These are phyloP conservation scores for Peromyscus maniculatus DNA, from an alignment of 2,113 vertebrate species.

Conservation along the genomic window DNA sequence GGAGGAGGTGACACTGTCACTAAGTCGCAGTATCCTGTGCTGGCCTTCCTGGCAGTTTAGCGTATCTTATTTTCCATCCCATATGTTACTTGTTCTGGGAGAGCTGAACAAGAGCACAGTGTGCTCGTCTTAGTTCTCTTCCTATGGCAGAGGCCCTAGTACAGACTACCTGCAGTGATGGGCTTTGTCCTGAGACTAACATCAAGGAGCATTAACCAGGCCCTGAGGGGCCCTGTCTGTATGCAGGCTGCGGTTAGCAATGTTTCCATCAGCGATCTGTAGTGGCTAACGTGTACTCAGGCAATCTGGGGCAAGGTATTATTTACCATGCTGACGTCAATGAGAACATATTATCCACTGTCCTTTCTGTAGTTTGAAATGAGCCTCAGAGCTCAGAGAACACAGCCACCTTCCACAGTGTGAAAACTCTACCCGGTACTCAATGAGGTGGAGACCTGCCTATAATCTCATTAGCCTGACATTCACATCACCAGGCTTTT, in stretches of 20 bases:
- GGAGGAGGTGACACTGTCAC: not conserved
- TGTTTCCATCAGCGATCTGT: constrained; percentile 29
- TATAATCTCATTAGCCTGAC: not conserved
- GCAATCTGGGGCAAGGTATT: constrained; percentile 65
- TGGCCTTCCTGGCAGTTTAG: not conserved
- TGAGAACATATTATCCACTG: constrained; percentile 73
- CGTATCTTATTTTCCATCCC: not conserved
- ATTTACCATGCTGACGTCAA: constrained; percentile 85
- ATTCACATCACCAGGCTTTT: constrained; percentile 68
- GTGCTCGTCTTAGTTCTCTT: not conserved
- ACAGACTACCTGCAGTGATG: not conserved
- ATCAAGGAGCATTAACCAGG: not conserved
- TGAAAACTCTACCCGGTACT: not conserved
- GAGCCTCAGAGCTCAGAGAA: constrained; percentile 64
- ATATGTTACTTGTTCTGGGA: not conserved
- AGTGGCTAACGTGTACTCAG: constrained; percentile 45
- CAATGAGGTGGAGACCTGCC: not conserved
- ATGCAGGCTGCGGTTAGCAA: constrained; percentile 8
- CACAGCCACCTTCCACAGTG: constrained; percentile 19
- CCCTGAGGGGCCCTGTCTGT: not conserved
- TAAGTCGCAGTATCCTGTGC: not conserved
- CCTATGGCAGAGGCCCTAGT: not conserved
- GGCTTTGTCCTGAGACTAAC: not conserved
- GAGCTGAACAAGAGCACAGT: not conserved
- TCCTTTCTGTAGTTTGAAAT: constrained; percentile 76